A percentile compares a stretch with the other conserved stretches of the same genome.
Evolutionary conservation across 2,113 vertebrate genomes (phyloP).

Genomic region (Eubucco bourcierii): DNA sequence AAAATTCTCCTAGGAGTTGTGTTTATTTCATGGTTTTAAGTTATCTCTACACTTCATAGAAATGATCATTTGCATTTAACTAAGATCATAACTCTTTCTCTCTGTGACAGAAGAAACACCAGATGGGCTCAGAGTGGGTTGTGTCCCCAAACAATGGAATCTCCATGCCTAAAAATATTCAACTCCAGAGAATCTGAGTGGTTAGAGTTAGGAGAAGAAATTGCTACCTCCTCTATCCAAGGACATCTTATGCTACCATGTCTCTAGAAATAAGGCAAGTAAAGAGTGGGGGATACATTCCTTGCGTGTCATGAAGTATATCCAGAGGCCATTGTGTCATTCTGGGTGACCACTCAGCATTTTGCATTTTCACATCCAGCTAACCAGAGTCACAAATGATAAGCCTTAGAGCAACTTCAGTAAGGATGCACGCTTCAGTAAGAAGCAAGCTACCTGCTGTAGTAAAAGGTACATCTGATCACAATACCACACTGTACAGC

Average conservation of each 20-base stretch:
- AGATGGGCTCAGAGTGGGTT: background rate
- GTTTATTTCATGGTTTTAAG: background rate
- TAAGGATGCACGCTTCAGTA: background rate
- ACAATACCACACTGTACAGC: background rate
- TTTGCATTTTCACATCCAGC: background rate
- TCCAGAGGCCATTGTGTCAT: background rate
- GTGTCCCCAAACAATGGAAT: background rate
- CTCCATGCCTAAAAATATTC: background rate
- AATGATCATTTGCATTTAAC: background rate
- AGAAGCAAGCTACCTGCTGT: background rate
- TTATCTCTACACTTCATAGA: background rate
- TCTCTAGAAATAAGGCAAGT: background rate
- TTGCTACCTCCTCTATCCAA: background rate
- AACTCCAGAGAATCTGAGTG: background rate
- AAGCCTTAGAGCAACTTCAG: slow-evolving; percentile 3
- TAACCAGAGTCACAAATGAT: background rate
- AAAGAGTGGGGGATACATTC: background rate
- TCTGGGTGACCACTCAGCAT: background rate
- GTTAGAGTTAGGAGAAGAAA: background rate
- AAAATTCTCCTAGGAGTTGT: background rate
- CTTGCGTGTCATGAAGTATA: background rate
- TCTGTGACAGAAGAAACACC: background rate
- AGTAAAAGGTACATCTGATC: background rate
- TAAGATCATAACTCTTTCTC: background rate
- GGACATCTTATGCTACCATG: background rate